phyloP scores from a whole-genome alignment of 2,113 vertebrate species.

The Odontesthes bonariensis region DNA sequence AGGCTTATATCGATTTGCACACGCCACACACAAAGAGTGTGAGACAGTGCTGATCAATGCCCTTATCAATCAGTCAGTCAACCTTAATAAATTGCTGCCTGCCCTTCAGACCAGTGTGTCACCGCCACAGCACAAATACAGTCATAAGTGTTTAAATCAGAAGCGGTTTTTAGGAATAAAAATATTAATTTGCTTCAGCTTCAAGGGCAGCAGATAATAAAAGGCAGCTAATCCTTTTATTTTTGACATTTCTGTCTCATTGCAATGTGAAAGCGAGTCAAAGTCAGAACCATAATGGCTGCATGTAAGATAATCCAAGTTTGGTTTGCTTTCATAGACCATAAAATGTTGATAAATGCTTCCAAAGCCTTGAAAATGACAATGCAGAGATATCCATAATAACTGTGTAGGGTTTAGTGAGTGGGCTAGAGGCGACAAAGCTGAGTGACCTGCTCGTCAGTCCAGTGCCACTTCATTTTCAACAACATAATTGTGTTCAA shows the following conservation, averaged over 20 bases:
- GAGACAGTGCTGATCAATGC: slow-evolving; percentile 45
- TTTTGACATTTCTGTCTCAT: neutral
- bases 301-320: neutral
- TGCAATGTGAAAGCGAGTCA: neutral
- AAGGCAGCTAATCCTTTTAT: neutral
- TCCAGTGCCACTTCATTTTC: slow-evolving; percentile 70
- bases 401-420: slow-evolving; percentile 46
- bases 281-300: neutral
- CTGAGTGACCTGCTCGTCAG: slow-evolving; percentile 39
- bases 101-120: slow-evolving; percentile 49
- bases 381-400: slow-evolving; percentile 16
- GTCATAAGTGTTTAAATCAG: neutral
- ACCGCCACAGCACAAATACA: slow-evolving; percentile 1
- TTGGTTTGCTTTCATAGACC: slow-evolving; percentile 8
- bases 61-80: slow-evolving; percentile 57
- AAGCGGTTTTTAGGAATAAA: neutral
- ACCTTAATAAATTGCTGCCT: slow-evolving; percentile 40
- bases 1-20: slow-evolving; percentile 37
- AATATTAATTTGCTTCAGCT: neutral
- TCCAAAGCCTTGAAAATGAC: slow-evolving; percentile 1
- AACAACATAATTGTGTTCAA: slow-evolving; percentile 74
- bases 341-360: neutral
- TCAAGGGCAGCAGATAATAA: neutral
- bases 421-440: slow-evolving; percentile 60
- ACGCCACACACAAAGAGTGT: slow-evolving; percentile 31